Conservation (phyloP, 2,888 invertebrate species). For the Ornithoptera alexandrae region DNA sequence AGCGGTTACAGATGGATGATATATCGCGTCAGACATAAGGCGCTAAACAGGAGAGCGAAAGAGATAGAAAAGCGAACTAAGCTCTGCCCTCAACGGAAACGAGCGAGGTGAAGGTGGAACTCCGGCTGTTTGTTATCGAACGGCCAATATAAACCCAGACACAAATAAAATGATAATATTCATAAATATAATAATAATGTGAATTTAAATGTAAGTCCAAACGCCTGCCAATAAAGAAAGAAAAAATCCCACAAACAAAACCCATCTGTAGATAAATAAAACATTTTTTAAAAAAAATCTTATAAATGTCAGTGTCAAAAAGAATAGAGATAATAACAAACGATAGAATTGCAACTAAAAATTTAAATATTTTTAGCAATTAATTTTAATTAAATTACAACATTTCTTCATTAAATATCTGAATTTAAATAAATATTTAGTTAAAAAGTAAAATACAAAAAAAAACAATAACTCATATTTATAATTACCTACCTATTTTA, state of each 20-base stretch:
- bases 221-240: not conserved
- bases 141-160: slow-evolving; percentile 35
- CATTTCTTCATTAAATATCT: not conserved
- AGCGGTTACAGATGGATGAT: slow-evolving; percentile 35
- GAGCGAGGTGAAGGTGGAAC: slow-evolving; percentile 64
- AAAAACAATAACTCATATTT: slow-evolving; percentile 26
- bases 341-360: not conserved
- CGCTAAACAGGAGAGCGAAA: slow-evolving; percentile 32
- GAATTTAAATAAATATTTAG: not conserved
- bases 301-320: slow-evolving; percentile 1
- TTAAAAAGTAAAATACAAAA: not conserved
- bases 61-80: slow-evolving; percentile 43
- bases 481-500: slow-evolving; percentile 44
- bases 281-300: not conserved
- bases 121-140: slow-evolving; percentile 51
- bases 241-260: not conserved
- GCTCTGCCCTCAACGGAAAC: slow-evolving; percentile 41
- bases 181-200: not conserved
- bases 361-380: slow-evolving; percentile 1
- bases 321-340: not conserved
- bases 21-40: slow-evolving; percentile 18
- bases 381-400: not conserved
- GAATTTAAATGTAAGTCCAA: not conserved
- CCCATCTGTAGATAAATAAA: not conserved
- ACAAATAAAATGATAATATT: not conserved